Evolutionary conservation across 2,888 invertebrate genomes (phyloP), one percentile per base, ranked within the genome.

Genomic region (Leucozona laternaria): DNA sequence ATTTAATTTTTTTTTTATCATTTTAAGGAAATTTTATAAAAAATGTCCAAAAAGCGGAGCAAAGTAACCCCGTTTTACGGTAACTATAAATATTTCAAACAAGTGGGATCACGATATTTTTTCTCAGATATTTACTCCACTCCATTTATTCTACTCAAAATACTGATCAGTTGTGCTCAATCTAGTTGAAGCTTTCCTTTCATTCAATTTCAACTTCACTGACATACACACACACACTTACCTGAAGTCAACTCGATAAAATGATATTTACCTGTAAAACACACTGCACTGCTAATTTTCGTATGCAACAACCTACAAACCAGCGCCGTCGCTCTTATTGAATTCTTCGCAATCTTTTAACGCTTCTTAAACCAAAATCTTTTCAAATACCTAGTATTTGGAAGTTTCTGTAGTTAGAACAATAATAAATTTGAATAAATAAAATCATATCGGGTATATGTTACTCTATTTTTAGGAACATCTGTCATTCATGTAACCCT

Each of bases 231-330:
- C 4, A 4, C 4, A 31, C 8, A 31, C 31, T 8, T 31, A 31
- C 31, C 31, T 37, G 20, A 58, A 58, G 37, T n/a, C 20, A 58
- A 58, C 20, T 5, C 5, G 11, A 7, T 34, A 6, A 20, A 58
- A 58, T 22, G 20, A 58, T 34, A 37, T 58, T 58, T 58, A 58
- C 37, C 58, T 58, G 58, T 20, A 13, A 58, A 17, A 58, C 11
- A 58, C 17, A 58, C 11, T 20, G 34, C 17, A 58, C 34, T 20
- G 58, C 7, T 37, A 7, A 34, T 58, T 34, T 58, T 13, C 58
- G 57, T 57, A 31, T 37, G 13, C 10, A 17, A 13, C 13, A 7
- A 31, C 31, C 7, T 15, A 2, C 20, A 7, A 20, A 3, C 58
- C 58, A 37, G 58, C 0, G 58, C 37, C 7, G n/a, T 2, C n/a